Base-by-base conservation (phyloP, 53 echinoderm and acorn worm species). In the Mesocentrotus franciscanus region DNA sequence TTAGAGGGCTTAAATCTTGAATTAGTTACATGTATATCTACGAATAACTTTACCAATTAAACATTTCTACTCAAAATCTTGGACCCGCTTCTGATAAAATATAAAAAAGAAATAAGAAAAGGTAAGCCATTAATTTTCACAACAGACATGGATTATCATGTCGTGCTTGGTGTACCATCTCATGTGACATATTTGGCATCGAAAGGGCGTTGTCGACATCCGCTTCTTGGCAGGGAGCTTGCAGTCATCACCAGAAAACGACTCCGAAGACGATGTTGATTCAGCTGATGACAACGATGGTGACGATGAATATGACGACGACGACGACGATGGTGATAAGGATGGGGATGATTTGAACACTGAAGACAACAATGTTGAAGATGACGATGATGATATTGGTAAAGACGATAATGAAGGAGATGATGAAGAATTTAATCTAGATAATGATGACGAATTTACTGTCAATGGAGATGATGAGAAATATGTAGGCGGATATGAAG, bases 181-280 rank as follows among this genome's bases (percentile, higher is more conserved):
- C 10, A 89, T 26, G 33, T 9, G 58, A 15, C 89, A 89, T 56
- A 7, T n/a, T 26, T 8, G 89, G 55, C 89, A 89, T 89, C 89
- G 89, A 56, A 89, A 89, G 10, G 89, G 89, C 57, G 56, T 89
- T 2, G 89, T 59, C 56, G 59, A 57, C 89, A 89, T 89, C 89
- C 89, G 11, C n/a, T 89, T 89, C 59, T 89, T 89, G 56, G 26
- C 26, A n/a, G 89, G 89, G 12, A 89, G 89, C 33, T 89, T 56
- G 89, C 10, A 26, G 58, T 89, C 89, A n/a, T 29, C 59, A 29
- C 56, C 13, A 56, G 56, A 89, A 89, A 59, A 27, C 13, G 89
- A 12, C 14, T 56, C 59, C 58, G 56, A 87, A 10, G 27, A 56
- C 36, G 26, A 29, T 10, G 24, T 11, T 3, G 56, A 58, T 57